Conservation (phyloP, 1,140 invertebrate species). For the Trichoplusia ni region DNA sequence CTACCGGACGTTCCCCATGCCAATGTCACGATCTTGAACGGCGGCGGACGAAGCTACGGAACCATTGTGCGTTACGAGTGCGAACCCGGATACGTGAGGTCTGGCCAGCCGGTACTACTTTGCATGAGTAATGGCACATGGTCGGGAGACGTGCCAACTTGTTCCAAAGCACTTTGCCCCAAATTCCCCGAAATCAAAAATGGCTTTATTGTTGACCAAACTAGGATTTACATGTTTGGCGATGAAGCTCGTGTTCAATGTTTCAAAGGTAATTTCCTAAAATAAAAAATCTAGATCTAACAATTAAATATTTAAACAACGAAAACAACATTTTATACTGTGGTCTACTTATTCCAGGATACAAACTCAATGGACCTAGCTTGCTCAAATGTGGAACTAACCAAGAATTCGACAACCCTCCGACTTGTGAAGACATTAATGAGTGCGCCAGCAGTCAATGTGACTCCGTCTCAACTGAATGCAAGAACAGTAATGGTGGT, state of each 20-base stretch:
- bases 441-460: conserved; percentile 95
- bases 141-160: conserved; percentile 95
- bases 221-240: conserved; percentile 90
- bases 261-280: conserved; percentile 87
- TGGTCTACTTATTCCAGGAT: conserved; percentile 53
- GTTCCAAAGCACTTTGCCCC: conserved; percentile 92
- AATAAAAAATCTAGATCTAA: neutral
- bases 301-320: neutral
- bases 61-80: conserved; percentile 97
- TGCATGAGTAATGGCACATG: conserved; percentile 98
- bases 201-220: conserved; percentile 90
- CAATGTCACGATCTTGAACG: conserved; percentile 94
- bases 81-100: conserved; percentile 94
- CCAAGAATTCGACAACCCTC: conserved; percentile 92
- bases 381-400: conserved; percentile 93
- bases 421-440: conserved; percentile 95
- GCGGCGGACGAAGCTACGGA: conserved; percentile 96
- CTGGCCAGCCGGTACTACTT: conserved; percentile 93
- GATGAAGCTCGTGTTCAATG: conserved; percentile 97
- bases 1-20: conserved; percentile 93
- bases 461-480: conserved; percentile 94
- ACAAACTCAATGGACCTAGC: conserved; percentile 83
- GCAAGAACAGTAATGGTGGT: conserved; percentile 94
- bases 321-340: neutral
- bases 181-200: conserved; percentile 92